These are phyloP conservation scores for Carabus problematicus DNA, from an alignment of 2,888 invertebrate species.

Conservation along the genomic window DNA sequence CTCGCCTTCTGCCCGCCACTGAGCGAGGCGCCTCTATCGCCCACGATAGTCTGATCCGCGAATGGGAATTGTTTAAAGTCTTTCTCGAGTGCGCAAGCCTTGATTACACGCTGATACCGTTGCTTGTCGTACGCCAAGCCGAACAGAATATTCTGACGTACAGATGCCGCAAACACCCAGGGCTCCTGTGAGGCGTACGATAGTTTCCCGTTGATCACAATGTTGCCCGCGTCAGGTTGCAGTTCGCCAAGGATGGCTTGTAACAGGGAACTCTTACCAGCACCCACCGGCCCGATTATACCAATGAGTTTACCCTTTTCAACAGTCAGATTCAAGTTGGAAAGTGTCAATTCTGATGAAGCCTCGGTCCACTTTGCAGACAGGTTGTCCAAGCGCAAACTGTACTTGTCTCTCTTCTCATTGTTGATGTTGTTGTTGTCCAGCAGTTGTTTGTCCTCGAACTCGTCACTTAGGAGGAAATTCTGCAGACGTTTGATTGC, in stretches of 20 bases:
- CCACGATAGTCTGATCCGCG: conserved; percentile 78
- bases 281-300: conserved; percentile 66
- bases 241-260: conserved; percentile 76
- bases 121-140: conserved; percentile 70
- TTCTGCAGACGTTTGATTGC: conserved; percentile 59
- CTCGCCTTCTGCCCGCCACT: conserved; percentile 86
- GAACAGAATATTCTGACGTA: conserved; percentile 88
- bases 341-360: conserved; percentile 53
- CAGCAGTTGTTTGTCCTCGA: conserved; percentile 46
- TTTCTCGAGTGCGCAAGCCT: conserved; percentile 72
- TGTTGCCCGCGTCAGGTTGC: conserved; percentile 64
- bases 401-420: conserved; percentile 42
- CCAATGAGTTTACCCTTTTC: conserved; percentile 59
- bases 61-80: conserved; percentile 77
- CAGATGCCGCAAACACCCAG: conserved; percentile 80
- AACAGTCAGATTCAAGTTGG: conserved; percentile 52
- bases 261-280: conserved; percentile 72
- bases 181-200: conserved; percentile 86
- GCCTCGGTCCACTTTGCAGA: conserved; percentile 55
- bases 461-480: conserved; percentile 57
- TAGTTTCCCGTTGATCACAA: conserved; percentile 68
- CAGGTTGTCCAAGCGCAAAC: conserved; percentile 49
- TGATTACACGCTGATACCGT: conserved; percentile 66
- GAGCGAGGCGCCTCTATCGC: conserved; percentile 80
- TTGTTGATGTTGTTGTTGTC: conserved; percentile 50